Evolutionary conservation across 2,113 vertebrate genomes (phyloP).

Genomic region (Gila orcuttii): DNA sequence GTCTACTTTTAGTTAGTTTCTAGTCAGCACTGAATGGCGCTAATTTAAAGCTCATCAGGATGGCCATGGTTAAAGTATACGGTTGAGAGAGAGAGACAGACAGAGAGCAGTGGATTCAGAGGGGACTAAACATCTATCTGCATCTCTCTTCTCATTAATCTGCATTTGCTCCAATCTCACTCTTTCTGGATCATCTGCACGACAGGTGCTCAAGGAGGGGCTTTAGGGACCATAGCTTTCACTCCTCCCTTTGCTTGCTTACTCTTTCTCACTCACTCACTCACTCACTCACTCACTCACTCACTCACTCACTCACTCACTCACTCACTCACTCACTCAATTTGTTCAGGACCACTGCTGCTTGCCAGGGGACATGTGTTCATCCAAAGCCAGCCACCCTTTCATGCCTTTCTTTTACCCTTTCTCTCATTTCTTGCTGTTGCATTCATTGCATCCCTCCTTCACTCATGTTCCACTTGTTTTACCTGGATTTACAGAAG

Average conservation of each 20-base stretch:
- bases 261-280: not conserved
- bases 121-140: constrained; percentile 21
- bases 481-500: not conserved
- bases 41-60: constrained; percentile 12
- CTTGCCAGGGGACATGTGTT: constrained; percentile 25
- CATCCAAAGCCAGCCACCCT: constrained; percentile 4
- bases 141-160: constrained; percentile 32
- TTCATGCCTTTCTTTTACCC: not conserved
- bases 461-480: not conserved
- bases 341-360: constrained; percentile 27
- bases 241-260: constrained; percentile 37
- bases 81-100: not conserved
- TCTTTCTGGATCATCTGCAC: constrained; percentile 49
- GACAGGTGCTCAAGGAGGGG: constrained; percentile 61
- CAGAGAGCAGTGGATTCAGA: constrained; percentile 19
- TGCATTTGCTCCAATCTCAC: constrained; percentile 44
- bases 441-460: not conserved
- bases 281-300: not conserved
- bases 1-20: not conserved
- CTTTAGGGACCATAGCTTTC: constrained; percentile 5
- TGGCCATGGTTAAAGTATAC: not conserved
- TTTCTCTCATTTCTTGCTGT: constrained; percentile 17
- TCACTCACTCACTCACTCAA: not conserved
- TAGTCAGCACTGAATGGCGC: not conserved
- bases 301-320: not conserved